Conservation (phyloP, 2,797 vertebrate genomes). For the Catostomus latipinnis region DNA sequence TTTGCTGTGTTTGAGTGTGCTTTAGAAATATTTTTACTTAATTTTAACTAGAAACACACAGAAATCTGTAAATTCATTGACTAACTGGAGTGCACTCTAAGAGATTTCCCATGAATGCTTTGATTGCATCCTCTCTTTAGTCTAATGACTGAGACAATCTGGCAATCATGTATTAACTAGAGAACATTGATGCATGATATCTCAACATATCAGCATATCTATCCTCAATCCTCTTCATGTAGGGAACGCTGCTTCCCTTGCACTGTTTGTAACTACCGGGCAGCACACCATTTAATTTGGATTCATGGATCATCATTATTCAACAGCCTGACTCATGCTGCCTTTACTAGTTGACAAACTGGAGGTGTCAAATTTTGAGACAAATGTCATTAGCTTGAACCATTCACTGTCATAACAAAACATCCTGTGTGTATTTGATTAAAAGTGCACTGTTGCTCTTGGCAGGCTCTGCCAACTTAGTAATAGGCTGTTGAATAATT, state of each 20-base stretch:
- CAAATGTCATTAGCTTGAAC: constrained; percentile 56
- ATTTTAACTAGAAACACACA: constrained; percentile 17
- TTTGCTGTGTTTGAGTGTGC: too few relatives aligned
- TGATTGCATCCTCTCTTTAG: constrained; percentile 42
- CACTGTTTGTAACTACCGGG: constrained; percentile 16
- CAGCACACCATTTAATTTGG: constrained; percentile 33
- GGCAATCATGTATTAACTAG: constrained; percentile 20
- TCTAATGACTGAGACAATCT: constrained; percentile 47
- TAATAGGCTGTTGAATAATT: constrained; percentile 32
- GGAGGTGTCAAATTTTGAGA: constrained; percentile 52
- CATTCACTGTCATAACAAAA: constrained; percentile 46
- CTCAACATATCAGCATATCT: constrained; percentile 11
- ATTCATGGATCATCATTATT: constrained; percentile 54
- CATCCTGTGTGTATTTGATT: constrained; percentile 51
- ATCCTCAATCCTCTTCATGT: constrained; percentile 8
- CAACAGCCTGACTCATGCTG: constrained; percentile 38
- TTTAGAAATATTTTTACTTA: too few relatives aligned
- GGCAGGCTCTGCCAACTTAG: constrained; percentile 34
- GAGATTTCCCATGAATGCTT: constrained; percentile 39
- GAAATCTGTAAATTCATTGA: not conserved
- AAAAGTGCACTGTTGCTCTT: constrained; percentile 44
- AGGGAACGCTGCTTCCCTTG: not conserved
- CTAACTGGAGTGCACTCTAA: constrained; percentile 25
- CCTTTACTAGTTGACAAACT: constrained; percentile 55
- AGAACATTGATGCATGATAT: constrained; percentile 9